These are phyloP conservation scores for Melieria omissa DNA, from an alignment of 2,888 invertebrate genomes.

Conservation along the genomic window DNA sequence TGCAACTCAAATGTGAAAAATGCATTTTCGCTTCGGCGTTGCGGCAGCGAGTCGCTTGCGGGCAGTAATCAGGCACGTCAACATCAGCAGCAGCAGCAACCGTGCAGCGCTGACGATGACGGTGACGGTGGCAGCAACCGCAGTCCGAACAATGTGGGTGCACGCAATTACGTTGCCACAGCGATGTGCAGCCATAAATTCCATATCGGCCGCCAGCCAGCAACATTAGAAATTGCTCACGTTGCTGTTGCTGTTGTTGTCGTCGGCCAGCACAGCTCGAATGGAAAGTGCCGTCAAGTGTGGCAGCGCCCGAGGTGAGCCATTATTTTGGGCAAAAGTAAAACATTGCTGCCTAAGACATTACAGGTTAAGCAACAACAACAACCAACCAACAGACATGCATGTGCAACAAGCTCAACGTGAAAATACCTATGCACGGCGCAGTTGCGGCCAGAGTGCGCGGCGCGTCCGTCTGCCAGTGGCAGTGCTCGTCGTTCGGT, in stretches of 20 bases:
- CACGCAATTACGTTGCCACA: slow-evolving; percentile 12
- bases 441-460: slow-evolving; percentile 7
- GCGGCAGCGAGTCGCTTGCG: slow-evolving; percentile 6
- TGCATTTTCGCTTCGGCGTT: slow-evolving; percentile 3
- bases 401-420: too few species aligned
- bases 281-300: too few species aligned
- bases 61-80: slow-evolving; percentile 23
- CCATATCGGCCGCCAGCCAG: background rate
- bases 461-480: slow-evolving; percentile 1
- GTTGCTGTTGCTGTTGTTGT: slow-evolving; percentile 4
- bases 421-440: slow-evolving; percentile 2
- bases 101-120: background rate
- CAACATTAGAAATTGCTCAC: slow-evolving; percentile 5
- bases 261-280: too few species aligned
- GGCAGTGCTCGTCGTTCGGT: too few species aligned
- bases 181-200: slow-evolving; percentile 10
- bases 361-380: too few species aligned
- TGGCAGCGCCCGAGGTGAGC: too few species aligned
- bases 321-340: too few species aligned
- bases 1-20: slow-evolving; percentile 1
- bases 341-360: too few species aligned
- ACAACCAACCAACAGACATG: too few species aligned
- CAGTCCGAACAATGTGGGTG: background rate
- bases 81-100: slow-evolving; percentile 5
- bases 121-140: background rate